Conservation (phyloP, 2,113 vertebrate species). For the Fregata magnificens region DNA sequence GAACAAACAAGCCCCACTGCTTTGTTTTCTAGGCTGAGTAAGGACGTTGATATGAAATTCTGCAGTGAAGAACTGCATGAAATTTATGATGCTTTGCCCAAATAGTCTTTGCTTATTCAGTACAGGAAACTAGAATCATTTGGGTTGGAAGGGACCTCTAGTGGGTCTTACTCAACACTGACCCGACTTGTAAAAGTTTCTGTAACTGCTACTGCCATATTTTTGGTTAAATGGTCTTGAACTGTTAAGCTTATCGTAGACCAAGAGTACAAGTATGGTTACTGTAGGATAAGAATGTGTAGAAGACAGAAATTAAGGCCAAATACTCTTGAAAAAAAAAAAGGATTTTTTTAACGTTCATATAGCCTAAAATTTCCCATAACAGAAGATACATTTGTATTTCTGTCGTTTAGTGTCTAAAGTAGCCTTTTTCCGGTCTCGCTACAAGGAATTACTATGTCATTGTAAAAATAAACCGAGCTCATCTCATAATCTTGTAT, state of each 20-base stretch:
- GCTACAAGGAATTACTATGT: not conserved
- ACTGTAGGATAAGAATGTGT: not conserved
- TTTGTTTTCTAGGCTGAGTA: not conserved
- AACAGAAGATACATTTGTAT: not conserved
- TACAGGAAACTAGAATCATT: slow-evolving; percentile 18
- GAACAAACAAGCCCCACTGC: not conserved
- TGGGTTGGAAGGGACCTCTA: slow-evolving; percentile 62
- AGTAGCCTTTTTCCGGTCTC: not conserved
- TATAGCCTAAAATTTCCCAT: not conserved
- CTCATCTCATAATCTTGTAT: not conserved
- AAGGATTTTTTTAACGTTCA: not conserved
- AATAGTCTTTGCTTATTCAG: not conserved
- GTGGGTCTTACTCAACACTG: slow-evolving; percentile 57
- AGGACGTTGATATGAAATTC: not conserved
- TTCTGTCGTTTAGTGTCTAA: not conserved
- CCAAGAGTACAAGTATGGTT: not conserved
- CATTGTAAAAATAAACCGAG: not conserved
- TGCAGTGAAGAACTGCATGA: not conserved
- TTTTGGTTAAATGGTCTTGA: not conserved
- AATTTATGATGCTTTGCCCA: not conserved
- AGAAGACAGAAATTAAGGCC: not conserved
- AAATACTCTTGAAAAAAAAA: not conserved
- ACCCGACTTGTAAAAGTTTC: slow-evolving; percentile 10
- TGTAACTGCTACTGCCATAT: rapidly evolving
- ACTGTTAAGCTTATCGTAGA: not conserved